Base-by-base conservation (phyloP, 2,888 invertebrate genomes). In the Aromia moschata region DNA sequence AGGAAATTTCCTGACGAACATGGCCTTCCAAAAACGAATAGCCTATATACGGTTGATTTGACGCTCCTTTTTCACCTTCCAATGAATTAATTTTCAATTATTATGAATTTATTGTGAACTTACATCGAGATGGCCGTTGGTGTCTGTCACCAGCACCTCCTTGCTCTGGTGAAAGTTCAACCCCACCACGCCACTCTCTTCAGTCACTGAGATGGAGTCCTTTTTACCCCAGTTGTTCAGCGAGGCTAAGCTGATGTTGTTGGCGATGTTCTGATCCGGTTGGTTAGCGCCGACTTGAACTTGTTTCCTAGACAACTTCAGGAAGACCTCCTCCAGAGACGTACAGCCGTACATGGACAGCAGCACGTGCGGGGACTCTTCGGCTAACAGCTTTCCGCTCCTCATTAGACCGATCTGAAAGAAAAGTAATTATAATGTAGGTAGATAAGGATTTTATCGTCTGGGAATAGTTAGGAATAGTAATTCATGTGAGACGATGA, bases 361-460 rank as follows among this genome's bases (percentile, higher is more conserved):
- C 38, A 96, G 85, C 10, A 89, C 88, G 67, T 91, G 89, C 0
- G 96, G 96, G 10, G 91, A 91, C 79, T 95, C 92, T 82, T 97
- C 96, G 0, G 96, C 96, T 71, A 97, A 81, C 45, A 97, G 84
- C 53, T 91, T 86, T 0, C 97, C 97, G 76, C 92, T 93, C 64
- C 97, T 85, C 96, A 97, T 97, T 69, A 97, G 83, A 60, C 96
- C 97, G 78, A 97, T 96, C 95, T 95, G 80, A 58, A 74, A 70
- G n/a, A n/a, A n/a, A n/a, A n/a, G n/a, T n/a, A n/a, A n/a, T n/a
- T n/a, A n/a, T n/a, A n/a, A n/a, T n/a, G n/a, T n/a, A n/a, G n/a
- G n/a, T n/a, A n/a, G n/a, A n/a, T n/a, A n/a, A n/a, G n/a, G n/a
- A n/a, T n/a, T n/a, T n/a, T n/a, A n/a, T n/a, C n/a, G n/a, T n/a